These are phyloP conservation scores for Otolemur garnettii DNA, from an alignment of 2,113 vertebrate species.

Conservation along the genomic window DNA sequence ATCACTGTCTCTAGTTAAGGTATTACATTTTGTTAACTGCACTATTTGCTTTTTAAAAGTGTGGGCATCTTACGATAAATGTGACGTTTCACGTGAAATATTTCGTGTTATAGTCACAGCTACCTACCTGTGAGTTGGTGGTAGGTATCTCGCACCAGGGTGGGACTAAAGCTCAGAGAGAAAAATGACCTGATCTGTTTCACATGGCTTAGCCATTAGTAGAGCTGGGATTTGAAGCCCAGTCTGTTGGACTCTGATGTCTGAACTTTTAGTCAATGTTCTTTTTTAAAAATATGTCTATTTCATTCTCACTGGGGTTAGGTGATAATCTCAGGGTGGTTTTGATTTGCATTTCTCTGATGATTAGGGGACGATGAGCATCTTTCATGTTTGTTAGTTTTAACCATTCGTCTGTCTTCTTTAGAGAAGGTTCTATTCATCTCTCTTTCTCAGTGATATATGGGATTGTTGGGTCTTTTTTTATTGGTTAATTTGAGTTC, in stretches of 20 bases:
- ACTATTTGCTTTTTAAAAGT: background rate
- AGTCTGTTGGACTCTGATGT: background rate
- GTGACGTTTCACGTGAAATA: background rate
- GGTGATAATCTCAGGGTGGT: too few species aligned
- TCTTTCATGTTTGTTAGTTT: too few species aligned
- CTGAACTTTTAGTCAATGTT: background rate
- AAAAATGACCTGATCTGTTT: background rate
- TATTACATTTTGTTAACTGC: background rate
- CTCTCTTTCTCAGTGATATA: too few species aligned
- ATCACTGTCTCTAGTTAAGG: background rate
- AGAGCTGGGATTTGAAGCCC: background rate
- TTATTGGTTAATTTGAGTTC: too few species aligned
- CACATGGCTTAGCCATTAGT: background rate
- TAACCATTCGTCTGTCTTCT: too few species aligned
- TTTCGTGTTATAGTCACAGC: rapidly evolving
- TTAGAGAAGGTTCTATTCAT: too few species aligned
- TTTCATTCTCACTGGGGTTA: too few species aligned
- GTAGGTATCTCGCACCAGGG: background rate
- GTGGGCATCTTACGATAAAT: background rate
- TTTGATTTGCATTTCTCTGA: too few species aligned
- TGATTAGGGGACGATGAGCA: too few species aligned
- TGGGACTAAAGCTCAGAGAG: background rate
- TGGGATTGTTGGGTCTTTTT: too few species aligned
- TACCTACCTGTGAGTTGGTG: background rate
- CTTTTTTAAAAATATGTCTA: background rate